A percentile compares a stretch with the other conserved stretches of the same genome.
phyloP scores from a whole-genome alignment of 2,797 vertebrate species.

The Myiotriccus ornatus region DNA sequence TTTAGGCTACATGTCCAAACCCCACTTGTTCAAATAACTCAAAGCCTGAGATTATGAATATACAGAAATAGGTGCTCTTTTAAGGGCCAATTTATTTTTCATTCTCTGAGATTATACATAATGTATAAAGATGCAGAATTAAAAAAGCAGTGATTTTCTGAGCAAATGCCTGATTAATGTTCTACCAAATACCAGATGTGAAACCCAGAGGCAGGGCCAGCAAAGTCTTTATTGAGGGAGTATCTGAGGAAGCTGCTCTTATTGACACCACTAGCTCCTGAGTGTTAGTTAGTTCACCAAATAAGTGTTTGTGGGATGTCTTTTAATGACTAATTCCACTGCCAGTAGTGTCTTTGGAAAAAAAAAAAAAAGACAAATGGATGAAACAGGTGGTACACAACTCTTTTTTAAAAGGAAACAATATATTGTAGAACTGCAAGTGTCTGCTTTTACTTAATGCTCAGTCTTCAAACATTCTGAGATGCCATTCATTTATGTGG shows the following conservation, averaged over 20 bases:
- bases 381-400: slow-evolving; percentile 10
- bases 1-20: background rate
- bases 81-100: background rate
- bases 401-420: background rate
- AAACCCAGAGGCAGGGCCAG: background rate
- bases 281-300: background rate
- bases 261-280: background rate
- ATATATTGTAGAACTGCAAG: background rate
- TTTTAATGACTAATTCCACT: background rate
- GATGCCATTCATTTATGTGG: background rate
- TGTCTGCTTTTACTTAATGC: background rate
- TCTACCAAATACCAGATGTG: background rate
- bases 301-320: background rate
- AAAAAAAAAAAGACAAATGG: background rate
- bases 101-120: background rate
- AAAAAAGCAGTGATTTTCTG: background rate
- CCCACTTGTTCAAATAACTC: background rate
- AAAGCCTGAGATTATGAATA: background rate
- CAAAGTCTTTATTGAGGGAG: background rate
- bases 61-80: background rate
- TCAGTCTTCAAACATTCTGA: background rate
- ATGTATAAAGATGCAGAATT: background rate
- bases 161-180: background rate
- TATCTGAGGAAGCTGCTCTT: background rate
- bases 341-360: background rate